These are phyloP conservation scores for Neopipo cinnamomea DNA, from an alignment of 2,113 vertebrate species.

Conservation along the genomic window DNA sequence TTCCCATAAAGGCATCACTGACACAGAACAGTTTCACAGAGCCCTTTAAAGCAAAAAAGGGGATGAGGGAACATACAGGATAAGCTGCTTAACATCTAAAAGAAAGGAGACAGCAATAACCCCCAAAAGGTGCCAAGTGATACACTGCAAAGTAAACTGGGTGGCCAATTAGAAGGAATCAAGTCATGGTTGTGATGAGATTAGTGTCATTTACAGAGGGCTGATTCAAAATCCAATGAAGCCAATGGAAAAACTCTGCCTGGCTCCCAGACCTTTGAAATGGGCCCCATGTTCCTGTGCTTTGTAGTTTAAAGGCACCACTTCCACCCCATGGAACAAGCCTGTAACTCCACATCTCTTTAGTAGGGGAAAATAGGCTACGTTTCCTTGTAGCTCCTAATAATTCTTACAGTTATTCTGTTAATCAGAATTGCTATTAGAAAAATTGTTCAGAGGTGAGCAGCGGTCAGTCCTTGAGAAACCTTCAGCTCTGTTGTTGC, in stretches of 20 bases:
- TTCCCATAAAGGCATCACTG: not conserved
- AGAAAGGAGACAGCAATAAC: not conserved
- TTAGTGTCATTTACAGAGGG: conserved; percentile 30
- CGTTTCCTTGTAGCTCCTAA: not conserved
- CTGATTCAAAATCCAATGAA: not conserved
- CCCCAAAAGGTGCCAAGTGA: not conserved
- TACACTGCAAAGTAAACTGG: not conserved
- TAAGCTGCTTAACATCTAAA: conserved; percentile 36
- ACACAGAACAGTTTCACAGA: not conserved
- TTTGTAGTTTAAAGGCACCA: not conserved
- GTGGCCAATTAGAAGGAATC: conserved; percentile 59
- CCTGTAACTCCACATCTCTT: not conserved
- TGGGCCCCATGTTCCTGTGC: not conserved
- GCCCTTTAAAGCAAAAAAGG: not conserved
- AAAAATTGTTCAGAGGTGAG: not conserved
- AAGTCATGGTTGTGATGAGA: conserved; percentile 19
- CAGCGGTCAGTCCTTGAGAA: not conserved
- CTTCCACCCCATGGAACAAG: not conserved
- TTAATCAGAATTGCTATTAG: not conserved
- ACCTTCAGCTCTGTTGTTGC: not conserved
- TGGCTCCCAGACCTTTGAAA: not conserved
- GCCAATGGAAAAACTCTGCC: not conserved
- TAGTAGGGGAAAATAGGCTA: not conserved
- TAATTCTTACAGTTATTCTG: not conserved
- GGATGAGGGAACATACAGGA: not conserved